Evolutionary conservation across 2,113 vertebrate species (phyloP), one percentile per base, ranked within the genome.

Genomic region (Rhineura floridana): DNA sequence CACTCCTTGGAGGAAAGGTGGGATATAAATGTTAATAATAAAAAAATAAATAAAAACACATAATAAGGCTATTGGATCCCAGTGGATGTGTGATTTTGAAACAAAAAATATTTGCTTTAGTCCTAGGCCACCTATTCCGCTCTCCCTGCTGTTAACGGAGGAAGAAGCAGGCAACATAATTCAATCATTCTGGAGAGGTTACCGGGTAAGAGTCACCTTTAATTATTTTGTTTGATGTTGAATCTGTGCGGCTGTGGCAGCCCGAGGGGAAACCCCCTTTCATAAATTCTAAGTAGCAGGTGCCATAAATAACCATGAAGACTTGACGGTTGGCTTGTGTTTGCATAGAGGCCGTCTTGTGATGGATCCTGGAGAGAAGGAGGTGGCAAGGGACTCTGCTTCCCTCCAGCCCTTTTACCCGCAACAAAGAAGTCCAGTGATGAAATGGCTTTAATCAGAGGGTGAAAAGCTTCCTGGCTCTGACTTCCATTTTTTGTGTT

Each of bases 111-210:
- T 90, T 84, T 62, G 92, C 94, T 95, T 84, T 89, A 99, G 98
- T 95, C 98, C 98, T 36, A 95, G 98, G 81, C 97, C 95, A 28
- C 87, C 87, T 2, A 67, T 88, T 52, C 69, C 87, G 3, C n/a
- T 88, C 0, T 98, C 97, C 91, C 95, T 98, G 9, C 94, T 95
- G 79, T 93, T 99, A 19, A 97, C 96, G 3, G 97, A 98, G 80
- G 95, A 97, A 23, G 95, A 96, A 91, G 98, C 98, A 48, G 97
- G 96, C 15, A 65, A 96, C 55, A 72, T 96, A 81, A 98, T 99
- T 87, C 98, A 99, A 94, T 95, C 98, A 59, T 98, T 98, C 95
- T 99, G 98, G 98, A 98, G 98, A 93, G 98, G 98, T 92, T 98
- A 98, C 93, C 97, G 96, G 98, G 98, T 99, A 97, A 95, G 95